Evolutionary conservation across 1,140 invertebrate species (phyloP), one percentile per base, ranked within the genome.

Genomic region (Acromyrmex charruanus): DNA sequence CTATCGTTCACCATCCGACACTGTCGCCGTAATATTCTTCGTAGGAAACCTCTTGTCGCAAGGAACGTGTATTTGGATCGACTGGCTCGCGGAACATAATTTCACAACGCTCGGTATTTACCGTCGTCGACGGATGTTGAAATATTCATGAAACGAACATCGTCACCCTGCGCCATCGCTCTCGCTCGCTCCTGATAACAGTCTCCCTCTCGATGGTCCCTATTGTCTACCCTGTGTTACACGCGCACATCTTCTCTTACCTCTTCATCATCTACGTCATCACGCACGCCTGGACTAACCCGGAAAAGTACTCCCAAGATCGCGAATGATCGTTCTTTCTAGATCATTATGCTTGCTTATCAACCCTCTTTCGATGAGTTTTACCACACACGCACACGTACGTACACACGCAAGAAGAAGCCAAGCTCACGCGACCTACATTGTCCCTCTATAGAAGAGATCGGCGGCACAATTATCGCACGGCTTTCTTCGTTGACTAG

Each of bases 81-180:
- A 74, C 82, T n/a, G 84, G 75, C 84, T 86, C 66, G 74, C 65
- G 25, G 68, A 88, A 88, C 89, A 91, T 91, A 89, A 91, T 88
- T 87, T 85, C 84, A 79, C 79, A 66, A 59, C 86, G 87, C 86
- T 82, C 88, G 84, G 87, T 93, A 93, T 93, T 93, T 93, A 93
- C 89, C 87, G 84, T 89, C 68, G 71, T 84, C 82, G 87, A 81
- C 77, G 86, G 87, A 88, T 90, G 88, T 69, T 93, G 92, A 93
- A 93, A 93, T 93, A 93, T 93, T 93, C 92, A 93, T 92, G 92
- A 93, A 93, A 92, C 90, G 87, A 92, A 92, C 86, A 85, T 82
- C 39, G 65, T 61, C 89, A 35, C 18, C 28, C 21, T 61, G 74
- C 49, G 49, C 61, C 80, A 35, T 59, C 74, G 59, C 55, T 58